Evolutionary conservation across 2,888 invertebrate genomes (phyloP).

Genomic region (Odontocolon sp.): DNA sequence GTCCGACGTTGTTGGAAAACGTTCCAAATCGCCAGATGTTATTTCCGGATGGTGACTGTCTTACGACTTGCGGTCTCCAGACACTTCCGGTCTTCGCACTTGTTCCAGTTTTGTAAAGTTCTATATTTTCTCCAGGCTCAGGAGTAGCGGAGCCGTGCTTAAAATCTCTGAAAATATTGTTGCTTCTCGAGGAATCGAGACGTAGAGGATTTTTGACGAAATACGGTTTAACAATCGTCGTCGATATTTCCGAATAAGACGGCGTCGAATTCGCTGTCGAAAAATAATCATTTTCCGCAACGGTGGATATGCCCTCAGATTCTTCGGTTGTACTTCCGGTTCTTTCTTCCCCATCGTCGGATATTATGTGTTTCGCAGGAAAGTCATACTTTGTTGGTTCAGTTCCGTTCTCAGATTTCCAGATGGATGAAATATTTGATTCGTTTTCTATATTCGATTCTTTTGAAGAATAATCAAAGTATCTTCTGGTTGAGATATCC

Average conservation of each 20-base stretch:
- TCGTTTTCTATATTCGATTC: background rate
- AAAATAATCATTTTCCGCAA: too few species aligned
- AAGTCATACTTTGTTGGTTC: background rate
- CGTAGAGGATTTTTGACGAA: slow-evolving; percentile 29
- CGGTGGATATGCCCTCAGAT: too few species aligned
- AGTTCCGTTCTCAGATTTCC: background rate
- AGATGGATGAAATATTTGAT: background rate
- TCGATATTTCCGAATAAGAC: background rate
- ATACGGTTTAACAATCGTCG: background rate
- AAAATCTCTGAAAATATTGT: slow-evolving; percentile 7
- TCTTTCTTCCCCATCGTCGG: background rate
- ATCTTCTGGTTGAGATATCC: too few species aligned
- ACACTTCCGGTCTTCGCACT: slow-evolving; percentile 16
- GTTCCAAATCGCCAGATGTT: slow-evolving; percentile 4
- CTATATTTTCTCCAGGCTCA: background rate
- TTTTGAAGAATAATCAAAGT: too few species aligned
- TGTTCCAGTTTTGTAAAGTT: slow-evolving; percentile 6
- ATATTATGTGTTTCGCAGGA: too few species aligned
- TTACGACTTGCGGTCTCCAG: slow-evolving; percentile 25
- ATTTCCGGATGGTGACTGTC: background rate
- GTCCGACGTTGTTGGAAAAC: background rate
- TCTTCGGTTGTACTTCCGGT: background rate
- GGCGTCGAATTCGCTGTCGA: too few species aligned
- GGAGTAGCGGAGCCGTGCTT: background rate
- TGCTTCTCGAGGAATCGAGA: background rate